These are phyloP conservation scores for Ibycter americanus DNA, from an alignment of 2,797 vertebrate species.

Conservation along the genomic window DNA sequence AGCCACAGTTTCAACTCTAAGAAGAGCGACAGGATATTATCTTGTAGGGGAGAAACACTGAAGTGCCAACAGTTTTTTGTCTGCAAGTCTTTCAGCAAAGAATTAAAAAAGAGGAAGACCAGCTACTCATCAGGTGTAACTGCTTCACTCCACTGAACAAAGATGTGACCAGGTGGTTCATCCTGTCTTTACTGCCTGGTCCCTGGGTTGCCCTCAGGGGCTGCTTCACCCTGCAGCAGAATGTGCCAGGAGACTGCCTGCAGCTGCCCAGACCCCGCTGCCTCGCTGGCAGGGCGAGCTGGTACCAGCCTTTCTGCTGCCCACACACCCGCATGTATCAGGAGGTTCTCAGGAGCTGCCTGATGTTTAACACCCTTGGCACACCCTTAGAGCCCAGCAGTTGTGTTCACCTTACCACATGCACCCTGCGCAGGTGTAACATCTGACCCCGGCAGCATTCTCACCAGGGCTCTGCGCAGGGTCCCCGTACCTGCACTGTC, in stretches of 20 bases:
- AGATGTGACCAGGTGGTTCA: background rate
- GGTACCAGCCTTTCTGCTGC: background rate
- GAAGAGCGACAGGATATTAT: background rate
- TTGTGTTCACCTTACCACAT: rapidly evolving
- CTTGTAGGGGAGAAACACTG: background rate
- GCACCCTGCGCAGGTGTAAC: rapidly evolving
- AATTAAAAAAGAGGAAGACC: background rate
- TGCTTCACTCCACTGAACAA: background rate
- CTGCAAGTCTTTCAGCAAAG: background rate
- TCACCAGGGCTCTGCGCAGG: background rate
- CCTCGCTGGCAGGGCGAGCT: background rate
- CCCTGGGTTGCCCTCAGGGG: background rate
- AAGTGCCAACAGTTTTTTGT: background rate
- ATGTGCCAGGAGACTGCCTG: background rate
- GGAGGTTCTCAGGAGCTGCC: background rate
- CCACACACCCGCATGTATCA: rapidly evolving
- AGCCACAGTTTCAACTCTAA: background rate
- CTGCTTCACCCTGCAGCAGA: background rate
- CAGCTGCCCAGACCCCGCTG: background rate
- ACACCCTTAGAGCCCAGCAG: background rate
- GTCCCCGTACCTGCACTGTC: rapidly evolving
- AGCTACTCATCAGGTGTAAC: background rate
- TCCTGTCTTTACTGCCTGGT: background rate
- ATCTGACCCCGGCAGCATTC: background rate
- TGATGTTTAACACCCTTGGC: background rate